phyloP scores from a whole-genome alignment of 2,888 invertebrate species.

The Apamea crenata region DNA sequence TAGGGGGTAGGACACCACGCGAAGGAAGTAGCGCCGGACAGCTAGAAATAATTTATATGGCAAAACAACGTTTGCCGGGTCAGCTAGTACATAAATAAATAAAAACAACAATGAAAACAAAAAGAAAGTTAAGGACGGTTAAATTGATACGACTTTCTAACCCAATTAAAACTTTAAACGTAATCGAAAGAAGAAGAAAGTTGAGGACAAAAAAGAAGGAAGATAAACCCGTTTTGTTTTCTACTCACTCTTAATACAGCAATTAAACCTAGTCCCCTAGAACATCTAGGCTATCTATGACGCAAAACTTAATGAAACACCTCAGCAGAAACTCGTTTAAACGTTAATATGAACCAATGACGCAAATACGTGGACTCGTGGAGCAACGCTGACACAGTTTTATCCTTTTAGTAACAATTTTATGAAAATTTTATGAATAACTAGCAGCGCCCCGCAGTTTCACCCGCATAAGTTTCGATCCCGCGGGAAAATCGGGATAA shows the following conservation, averaged over 20 bases:
- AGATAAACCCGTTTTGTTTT: neutral
- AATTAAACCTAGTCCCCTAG: constrained; percentile 1
- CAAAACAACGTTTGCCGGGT: too few relatives aligned
- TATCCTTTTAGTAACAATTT: neutral
- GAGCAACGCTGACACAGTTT: constrained; percentile 1
- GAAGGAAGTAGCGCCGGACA: too few relatives aligned
- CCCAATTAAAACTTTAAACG: constrained; percentile 7
- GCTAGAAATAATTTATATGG: too few relatives aligned
- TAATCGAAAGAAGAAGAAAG: constrained; percentile 12
- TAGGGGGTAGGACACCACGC: too few relatives aligned
- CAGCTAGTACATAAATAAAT: too few relatives aligned
- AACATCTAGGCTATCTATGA: constrained; percentile 19
- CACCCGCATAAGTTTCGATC: too few relatives aligned
- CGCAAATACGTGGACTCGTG: constrained; percentile 27
- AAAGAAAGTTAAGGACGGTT: too few relatives aligned
- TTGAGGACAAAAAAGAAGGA: neutral
- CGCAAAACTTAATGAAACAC: constrained; percentile 31
- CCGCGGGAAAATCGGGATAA: too few relatives aligned
- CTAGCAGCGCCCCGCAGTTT: too few relatives aligned
- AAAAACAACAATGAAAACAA: too few relatives aligned
- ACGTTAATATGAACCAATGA: constrained; percentile 23
- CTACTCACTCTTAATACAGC: neutral
- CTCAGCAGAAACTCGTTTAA: constrained; percentile 32
- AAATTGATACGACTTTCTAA: constrained; percentile 7
- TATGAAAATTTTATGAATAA: neutral